phyloP scores from a whole-genome alignment of 2,113 vertebrate genomes.

The Cettia cetti region DNA sequence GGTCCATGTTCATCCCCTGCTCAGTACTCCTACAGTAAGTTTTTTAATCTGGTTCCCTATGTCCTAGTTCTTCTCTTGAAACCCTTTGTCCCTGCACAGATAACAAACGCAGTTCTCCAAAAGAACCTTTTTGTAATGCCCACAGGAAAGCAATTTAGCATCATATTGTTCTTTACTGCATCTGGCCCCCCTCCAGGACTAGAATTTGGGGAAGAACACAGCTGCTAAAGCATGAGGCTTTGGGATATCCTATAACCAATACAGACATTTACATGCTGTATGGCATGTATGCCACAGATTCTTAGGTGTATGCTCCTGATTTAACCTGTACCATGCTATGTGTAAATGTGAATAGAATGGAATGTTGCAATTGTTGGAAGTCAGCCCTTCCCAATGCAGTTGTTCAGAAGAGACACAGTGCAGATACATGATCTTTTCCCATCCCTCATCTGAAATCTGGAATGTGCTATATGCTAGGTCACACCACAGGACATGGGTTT shows the following conservation, averaged over 20 bases:
- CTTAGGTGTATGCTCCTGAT: not conserved
- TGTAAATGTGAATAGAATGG: accelerated
- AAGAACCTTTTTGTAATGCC: not conserved
- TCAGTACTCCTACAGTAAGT: not conserved
- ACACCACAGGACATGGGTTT: not conserved
- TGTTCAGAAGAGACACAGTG: not conserved
- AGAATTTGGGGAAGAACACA: not conserved
- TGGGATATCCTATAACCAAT: not conserved
- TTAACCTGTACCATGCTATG: not conserved
- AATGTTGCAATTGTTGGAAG: not conserved
- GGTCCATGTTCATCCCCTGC: not conserved
- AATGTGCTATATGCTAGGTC: not conserved
- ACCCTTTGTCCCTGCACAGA: not conserved
- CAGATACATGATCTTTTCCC: not conserved
- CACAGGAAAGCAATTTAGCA: not conserved
- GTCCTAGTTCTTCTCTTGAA: not conserved
- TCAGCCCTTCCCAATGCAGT: not conserved
- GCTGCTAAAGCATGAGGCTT: not conserved
- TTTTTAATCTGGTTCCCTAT: not conserved
- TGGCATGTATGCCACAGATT: not conserved
- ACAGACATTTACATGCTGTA: not conserved
- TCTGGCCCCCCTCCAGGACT: no score
- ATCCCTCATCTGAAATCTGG: accelerated
- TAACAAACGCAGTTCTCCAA: not conserved
- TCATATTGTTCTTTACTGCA: not conserved